Evolutionary conservation across 2,888 invertebrate species (phyloP).

Genomic region (Volucella inanis): DNA sequence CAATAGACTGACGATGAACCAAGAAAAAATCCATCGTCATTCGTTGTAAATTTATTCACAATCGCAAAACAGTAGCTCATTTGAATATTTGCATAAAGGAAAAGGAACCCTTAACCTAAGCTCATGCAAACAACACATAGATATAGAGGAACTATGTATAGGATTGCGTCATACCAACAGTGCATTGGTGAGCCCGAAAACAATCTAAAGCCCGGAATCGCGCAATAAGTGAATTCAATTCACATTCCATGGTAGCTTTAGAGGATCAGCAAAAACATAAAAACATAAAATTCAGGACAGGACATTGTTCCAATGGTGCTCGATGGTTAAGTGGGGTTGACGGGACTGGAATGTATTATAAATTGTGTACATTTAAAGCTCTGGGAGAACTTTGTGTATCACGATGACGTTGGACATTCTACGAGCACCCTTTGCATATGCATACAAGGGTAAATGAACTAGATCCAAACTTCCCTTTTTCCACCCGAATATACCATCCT

Average conservation of each 20-base stretch:
- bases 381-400: slow-evolving; percentile 58
- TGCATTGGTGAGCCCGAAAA: slow-evolving; percentile 52
- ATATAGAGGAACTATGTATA: slow-evolving; percentile 20
- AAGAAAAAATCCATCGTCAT: slow-evolving; percentile 2
- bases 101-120: not conserved
- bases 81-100: slow-evolving; percentile 66
- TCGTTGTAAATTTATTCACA: slow-evolving; percentile 62
- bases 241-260: slow-evolving; percentile 47
- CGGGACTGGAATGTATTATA: slow-evolving; percentile 36
- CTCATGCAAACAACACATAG: not conserved
- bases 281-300: slow-evolving; percentile 49
- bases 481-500: not conserved
- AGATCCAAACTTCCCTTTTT: not conserved
- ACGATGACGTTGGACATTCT: slow-evolving; percentile 54
- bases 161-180: too few species aligned
- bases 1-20: slow-evolving; percentile 3
- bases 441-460: slow-evolving; percentile 37
- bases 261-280: slow-evolving; percentile 28
- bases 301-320: slow-evolving; percentile 38
- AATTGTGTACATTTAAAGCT: slow-evolving; percentile 52
- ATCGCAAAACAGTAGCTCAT: slow-evolving; percentile 61
- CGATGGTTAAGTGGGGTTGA: not conserved
- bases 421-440: slow-evolving; percentile 37
- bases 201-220: slow-evolving; percentile 52
- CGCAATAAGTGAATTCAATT: slow-evolving; percentile 64